Percentiles rank a stretch among this genome's conserved stretches.
Conservation (phyloP, 2,113 vertebrate species). For the Vulpes vulpes region DNA sequence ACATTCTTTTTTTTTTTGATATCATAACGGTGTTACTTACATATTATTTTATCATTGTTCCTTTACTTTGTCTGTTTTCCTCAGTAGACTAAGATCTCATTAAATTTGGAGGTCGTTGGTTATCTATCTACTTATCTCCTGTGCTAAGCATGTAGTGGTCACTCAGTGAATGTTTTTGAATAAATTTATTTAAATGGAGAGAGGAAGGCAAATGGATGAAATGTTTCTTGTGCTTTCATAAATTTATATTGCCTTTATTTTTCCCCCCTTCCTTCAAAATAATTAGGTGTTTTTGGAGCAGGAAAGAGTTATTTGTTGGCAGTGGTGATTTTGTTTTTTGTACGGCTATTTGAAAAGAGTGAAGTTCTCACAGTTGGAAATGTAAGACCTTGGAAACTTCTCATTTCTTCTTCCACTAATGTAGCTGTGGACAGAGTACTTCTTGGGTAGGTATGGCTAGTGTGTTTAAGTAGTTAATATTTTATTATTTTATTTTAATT, state of each 20-base stretch:
- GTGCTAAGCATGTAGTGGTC: neutral
- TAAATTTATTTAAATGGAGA: neutral
- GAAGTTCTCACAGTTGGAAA: slow-evolving; percentile 66
- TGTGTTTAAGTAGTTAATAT: neutral
- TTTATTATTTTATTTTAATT: neutral
- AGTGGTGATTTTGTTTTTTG: slow-evolving; percentile 89
- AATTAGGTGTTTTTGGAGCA: slow-evolving; percentile 91
- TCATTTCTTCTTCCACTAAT: slow-evolving; percentile 91
- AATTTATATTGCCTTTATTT: slow-evolving; percentile 44
- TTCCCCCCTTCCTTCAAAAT: slow-evolving; percentile 61
- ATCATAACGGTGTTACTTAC: neutral
- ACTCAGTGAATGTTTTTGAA: neutral
- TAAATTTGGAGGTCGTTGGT: neutral
- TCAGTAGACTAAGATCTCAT: neutral
- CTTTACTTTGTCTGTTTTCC: neutral
- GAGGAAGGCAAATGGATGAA: neutral
- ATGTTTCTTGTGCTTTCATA: slow-evolving; percentile 3
- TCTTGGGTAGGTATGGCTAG: slow-evolving; percentile 85
- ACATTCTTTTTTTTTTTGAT: neutral
- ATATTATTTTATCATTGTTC: neutral
- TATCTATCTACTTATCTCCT: neutral
- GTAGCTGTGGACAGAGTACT: slow-evolving; percentile 91
- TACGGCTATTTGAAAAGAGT: slow-evolving; percentile 88
- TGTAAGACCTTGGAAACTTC: slow-evolving; percentile 87
- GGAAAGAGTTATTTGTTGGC: slow-evolving; percentile 92